A percentile compares a stretch with the other conserved stretches of the same genome.
These are phyloP conservation scores for Lethenteron reissneri DNA, from an alignment of 2,113 vertebrate genomes.

Conservation along the genomic window DNA sequence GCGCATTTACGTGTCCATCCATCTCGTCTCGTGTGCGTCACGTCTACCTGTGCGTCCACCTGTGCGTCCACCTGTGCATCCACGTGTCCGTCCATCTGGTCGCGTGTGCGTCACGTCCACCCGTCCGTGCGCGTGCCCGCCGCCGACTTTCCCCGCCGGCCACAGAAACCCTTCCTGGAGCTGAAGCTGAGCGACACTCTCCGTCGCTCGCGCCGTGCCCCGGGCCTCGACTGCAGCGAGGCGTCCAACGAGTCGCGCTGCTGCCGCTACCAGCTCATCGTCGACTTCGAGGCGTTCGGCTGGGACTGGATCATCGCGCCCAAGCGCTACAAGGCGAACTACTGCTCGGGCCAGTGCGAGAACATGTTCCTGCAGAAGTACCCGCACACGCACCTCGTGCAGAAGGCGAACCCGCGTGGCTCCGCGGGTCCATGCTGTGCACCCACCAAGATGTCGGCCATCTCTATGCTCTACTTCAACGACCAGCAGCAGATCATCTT, in stretches of 20 bases:
- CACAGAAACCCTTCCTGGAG: conserved; percentile 82
- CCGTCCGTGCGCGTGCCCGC: no score
- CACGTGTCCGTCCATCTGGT: no score
- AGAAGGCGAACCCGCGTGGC: conserved; percentile 72
- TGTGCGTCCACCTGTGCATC: no score
- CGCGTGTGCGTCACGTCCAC: no score
- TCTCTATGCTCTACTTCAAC: conserved; percentile 98
- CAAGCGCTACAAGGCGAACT: conserved; percentile 95
- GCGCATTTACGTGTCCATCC: no score
- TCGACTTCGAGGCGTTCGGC: conserved; percentile 93
- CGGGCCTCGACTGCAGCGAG: conserved; percentile 79
- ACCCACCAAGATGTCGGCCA: conserved; percentile 94
- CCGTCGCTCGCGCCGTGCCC: conserved; percentile 50
- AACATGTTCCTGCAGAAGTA: conserved; percentile 93
- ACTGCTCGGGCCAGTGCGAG: conserved; percentile 92
- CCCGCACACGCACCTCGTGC: conserved; percentile 84
- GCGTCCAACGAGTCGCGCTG: conserved; percentile 74
- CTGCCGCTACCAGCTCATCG: conserved; percentile 78
- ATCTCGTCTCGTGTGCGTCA: no score
- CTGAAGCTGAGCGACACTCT: conserved; percentile 75
- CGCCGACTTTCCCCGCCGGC: not conserved
- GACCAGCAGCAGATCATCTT: conserved; percentile 91
- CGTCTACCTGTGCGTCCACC: no score
- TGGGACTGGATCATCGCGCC: conserved; percentile 99
- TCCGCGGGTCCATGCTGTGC: conserved; percentile 86